A percentile compares a stretch with the other conserved stretches of the same genome.
These are phyloP conservation scores for Dipus sagitta DNA, from an alignment of 2,797 vertebrate genomes.

Conservation along the genomic window DNA sequence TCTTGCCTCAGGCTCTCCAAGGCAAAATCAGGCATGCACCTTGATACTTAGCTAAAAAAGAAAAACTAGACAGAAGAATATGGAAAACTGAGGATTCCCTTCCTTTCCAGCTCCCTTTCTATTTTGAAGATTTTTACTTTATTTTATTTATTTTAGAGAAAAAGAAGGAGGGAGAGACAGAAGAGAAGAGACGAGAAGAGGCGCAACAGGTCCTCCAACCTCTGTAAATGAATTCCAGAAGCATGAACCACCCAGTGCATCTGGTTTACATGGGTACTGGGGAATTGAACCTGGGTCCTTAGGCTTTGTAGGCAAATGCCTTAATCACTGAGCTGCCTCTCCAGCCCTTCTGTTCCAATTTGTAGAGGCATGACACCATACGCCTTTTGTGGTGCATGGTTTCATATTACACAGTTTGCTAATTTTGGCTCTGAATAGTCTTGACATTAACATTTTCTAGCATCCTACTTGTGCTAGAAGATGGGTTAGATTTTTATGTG, in stretches of 20 bases:
- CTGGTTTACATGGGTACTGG: no score
- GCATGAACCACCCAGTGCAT: no score
- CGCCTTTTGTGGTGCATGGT: not conserved
- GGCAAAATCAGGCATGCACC: not conserved
- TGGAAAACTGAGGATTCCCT: not conserved
- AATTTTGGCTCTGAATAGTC: constrained; percentile 43
- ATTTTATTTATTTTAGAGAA: no score
- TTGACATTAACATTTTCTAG: constrained; percentile 50
- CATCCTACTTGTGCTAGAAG: constrained; percentile 35
- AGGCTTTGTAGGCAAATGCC: no score
- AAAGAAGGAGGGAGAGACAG: no score
- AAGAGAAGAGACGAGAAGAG: no score
- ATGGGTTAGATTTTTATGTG: constrained; percentile 51
- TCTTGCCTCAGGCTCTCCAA: not conserved
- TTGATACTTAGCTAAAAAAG: not conserved
- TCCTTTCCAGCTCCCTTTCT: not conserved
- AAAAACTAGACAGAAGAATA: constrained; percentile 14
- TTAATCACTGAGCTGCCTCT: no score
- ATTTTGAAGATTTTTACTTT: not conserved
- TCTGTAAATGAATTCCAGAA: no score
- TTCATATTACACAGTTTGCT: not conserved
- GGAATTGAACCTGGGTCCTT: no score
- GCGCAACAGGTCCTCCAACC: no score
- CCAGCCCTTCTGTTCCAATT: not conserved
- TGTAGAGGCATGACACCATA: not conserved